These are phyloP conservation scores for Dendronephthya gigantea DNA, from an alignment of 64 coral and sea anemone genomes.

Conservation along the genomic window DNA sequence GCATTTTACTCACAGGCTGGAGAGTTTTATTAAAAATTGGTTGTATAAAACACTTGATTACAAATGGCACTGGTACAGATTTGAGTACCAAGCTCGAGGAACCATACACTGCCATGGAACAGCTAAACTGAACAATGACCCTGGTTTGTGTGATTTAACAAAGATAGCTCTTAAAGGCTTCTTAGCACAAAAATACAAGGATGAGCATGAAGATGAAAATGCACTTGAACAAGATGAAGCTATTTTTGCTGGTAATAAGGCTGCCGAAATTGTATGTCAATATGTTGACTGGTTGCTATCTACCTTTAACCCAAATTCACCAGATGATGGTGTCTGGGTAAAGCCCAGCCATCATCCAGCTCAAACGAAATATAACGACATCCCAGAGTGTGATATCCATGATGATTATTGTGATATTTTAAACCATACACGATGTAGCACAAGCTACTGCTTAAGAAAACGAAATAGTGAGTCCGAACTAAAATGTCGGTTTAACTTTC, in stretches of 20 bases:
- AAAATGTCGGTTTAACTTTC: neutral
- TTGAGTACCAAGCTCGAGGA: too few relatives aligned
- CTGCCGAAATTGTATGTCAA: slow-evolving; percentile 25
- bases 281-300: slow-evolving; percentile 39
- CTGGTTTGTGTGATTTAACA: neutral
- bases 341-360: slow-evolving; percentile 23
- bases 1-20: neutral
- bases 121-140: too few relatives aligned
- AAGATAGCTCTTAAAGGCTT: neutral
- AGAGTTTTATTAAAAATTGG: neutral
- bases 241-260: slow-evolving; percentile 10
- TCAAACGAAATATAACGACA: neutral
- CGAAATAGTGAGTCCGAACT: neutral
- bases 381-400: neutral
- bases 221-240: neutral
- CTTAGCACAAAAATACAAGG: neutral
- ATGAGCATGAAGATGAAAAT: neutral
- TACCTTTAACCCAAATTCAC: slow-evolving; percentile 18
- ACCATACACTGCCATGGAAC: too few relatives aligned
- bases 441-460: neutral
- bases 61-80: neutral
- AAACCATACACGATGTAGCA: neutral
- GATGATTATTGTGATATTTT: neutral
- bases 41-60: neutral
- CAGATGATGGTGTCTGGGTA: slow-evolving; percentile 30